Evolutionary conservation across 2,888 invertebrate species (phyloP).

Genomic region (Apamea sordens): DNA sequence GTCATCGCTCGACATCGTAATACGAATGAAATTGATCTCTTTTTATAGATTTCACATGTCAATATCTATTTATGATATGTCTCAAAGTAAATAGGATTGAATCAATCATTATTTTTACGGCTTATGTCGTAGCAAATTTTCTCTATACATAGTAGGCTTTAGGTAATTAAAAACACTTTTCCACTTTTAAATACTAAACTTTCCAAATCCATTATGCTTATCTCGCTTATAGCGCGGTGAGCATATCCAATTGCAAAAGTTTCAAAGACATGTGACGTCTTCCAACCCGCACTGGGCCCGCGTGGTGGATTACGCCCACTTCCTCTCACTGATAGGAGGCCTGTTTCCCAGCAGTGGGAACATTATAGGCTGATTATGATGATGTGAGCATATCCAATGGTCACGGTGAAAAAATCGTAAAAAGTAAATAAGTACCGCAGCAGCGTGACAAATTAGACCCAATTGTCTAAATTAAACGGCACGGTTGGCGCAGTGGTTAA

Average conservation of each 20-base stretch:
- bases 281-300: no score
- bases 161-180: not conserved
- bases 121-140: not conserved
- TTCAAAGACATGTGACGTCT: no score
- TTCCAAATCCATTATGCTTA: not conserved
- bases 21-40: conserved; percentile 47
- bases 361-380: no score
- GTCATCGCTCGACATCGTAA: conserved; percentile 3
- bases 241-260: not conserved
- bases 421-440: not conserved
- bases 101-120: not conserved
- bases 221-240: not conserved
- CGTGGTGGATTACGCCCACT: no score
- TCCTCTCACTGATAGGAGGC: no score
- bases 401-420: not conserved
- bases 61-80: conserved; percentile 26
- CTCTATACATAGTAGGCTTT: not conserved
- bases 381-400: not conserved
- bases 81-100: conserved; percentile 34
- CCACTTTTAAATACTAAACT: not conserved
- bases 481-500: no score
- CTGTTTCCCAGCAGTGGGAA: no score
- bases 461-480: no score
- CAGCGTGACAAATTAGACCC: no score
- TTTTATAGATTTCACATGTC: conserved; percentile 43